Evolutionary conservation across 1,140 invertebrate genomes (phyloP), one percentile per base, ranked within the genome.

Genomic region (Marisa cornuarietis): DNA sequence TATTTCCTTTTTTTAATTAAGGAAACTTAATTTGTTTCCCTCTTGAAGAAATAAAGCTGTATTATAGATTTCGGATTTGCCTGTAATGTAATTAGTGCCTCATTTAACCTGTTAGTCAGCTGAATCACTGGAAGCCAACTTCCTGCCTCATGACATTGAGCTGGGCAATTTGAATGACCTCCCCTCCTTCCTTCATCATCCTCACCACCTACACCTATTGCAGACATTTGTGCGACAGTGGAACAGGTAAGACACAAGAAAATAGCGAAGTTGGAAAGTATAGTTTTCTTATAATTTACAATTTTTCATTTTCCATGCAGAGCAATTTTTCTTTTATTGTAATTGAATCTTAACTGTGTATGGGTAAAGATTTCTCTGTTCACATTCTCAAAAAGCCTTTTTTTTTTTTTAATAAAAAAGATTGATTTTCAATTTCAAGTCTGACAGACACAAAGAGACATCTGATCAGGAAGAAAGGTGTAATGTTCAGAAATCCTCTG

Each of bases 201-300:
- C 83, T 31, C 54, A 61, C 10, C 81, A 87, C 66, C 69, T 86
- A 2, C 71, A 82, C 31, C 79, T 85, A 16, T 76, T 86, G 13
- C 84, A 85, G 62, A 84, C 76, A 76, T 89, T 88, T 82, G 79
- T 85, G 9, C 80, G 82, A n/a, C 85, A 89, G 69, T 88, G 88
- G 87, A 86, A 82, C 61, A 84, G 86, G 85, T 87, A 75, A 68
- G 77, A 42, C 58, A 66, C 11, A 58, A 18, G 54, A 58, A 11
- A 6, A 58, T 18, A 58, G 16, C 54, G 9, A 49, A 24, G 13
- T 6, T 20, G 20, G 13, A 54, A 62, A 62, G 49, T 11, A 58
- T 2, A 58, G 11, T 14, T 58, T 18, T 58, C 16, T 58, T 58
- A 58, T 11, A 58, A 58, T 18, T 18, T 6, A 42, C 2, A 42